Evolutionary conservation across 2,797 vertebrate species (phyloP).

Genomic region (Antrozous pallidus): DNA sequence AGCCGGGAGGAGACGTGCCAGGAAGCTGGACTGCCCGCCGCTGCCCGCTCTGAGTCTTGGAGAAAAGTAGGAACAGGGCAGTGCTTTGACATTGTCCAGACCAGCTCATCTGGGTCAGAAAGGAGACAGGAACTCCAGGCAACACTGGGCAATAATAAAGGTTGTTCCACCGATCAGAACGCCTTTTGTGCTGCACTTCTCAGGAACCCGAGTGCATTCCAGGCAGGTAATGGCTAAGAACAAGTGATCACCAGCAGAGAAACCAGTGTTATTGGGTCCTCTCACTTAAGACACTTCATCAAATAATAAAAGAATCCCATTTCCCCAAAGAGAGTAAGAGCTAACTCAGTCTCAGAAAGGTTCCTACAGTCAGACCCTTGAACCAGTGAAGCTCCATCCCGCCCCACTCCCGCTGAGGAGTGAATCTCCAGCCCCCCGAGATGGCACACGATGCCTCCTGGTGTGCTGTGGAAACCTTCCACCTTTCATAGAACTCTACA

Average conservation of each 20-base stretch:
- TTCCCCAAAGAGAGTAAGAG: neutral
- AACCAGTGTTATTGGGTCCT: neutral
- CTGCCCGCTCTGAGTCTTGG: neutral
- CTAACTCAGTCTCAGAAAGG: neutral
- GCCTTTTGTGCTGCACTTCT: conserved; percentile 3
- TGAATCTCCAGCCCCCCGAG: conserved; percentile 44
- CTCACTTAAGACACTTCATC: conserved; percentile 6
- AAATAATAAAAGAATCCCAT: neutral
- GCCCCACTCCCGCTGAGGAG: neutral
- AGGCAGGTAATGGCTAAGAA: neutral
- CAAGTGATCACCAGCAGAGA: neutral
- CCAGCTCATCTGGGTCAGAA: neutral
- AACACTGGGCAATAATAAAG: neutral
- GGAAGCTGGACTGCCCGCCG: neutral
- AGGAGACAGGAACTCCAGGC: neutral
- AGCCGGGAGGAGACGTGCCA: neutral
- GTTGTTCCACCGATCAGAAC: neutral
- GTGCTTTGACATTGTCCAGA: neutral
- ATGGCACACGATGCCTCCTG: conserved; percentile 38
- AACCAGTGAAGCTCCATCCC: neutral
- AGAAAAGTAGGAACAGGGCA: neutral
- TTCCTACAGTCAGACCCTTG: neutral
- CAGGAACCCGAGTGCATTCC: conserved; percentile 17
- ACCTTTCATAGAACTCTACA: conserved; percentile 58
- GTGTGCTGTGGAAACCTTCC: conserved; percentile 68